Evolutionary conservation across 2,113 vertebrate genomes (phyloP).

Genomic region (Columbina picui): DNA sequence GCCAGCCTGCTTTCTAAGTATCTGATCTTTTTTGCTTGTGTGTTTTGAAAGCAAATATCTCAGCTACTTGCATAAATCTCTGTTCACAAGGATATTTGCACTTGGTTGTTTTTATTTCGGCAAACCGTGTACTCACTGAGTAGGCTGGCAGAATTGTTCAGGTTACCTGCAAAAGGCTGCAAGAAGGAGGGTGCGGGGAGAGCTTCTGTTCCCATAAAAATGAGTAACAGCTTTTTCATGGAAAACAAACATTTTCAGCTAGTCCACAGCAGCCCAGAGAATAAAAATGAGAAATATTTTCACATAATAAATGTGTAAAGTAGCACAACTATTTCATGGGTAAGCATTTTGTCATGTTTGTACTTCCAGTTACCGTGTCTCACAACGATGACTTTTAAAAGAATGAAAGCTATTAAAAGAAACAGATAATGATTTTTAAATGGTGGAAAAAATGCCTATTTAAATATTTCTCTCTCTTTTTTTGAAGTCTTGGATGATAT

Average conservation of each 20-base stretch:
- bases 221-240: neutral
- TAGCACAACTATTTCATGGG: neutral
- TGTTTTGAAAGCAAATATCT: neutral
- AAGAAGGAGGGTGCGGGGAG: neutral
- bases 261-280: neutral
- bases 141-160: neutral
- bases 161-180: neutral
- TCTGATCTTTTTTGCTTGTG: neutral
- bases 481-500: neutral
- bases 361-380: neutral
- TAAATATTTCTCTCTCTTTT: neutral
- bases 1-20: neutral
- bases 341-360: neutral
- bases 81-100: neutral
- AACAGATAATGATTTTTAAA: neutral
- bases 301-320: neutral
- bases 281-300: neutral
- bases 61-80: neutral
- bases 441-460: fast-evolving
- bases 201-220: neutral
- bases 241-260: neutral
- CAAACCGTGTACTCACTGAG: neutral
- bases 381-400: neutral
- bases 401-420: neutral
- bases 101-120: neutral